These are phyloP conservation scores for Melipona bicolor DNA, from an alignment of 2,888 invertebrate species.

Conservation along the genomic window DNA sequence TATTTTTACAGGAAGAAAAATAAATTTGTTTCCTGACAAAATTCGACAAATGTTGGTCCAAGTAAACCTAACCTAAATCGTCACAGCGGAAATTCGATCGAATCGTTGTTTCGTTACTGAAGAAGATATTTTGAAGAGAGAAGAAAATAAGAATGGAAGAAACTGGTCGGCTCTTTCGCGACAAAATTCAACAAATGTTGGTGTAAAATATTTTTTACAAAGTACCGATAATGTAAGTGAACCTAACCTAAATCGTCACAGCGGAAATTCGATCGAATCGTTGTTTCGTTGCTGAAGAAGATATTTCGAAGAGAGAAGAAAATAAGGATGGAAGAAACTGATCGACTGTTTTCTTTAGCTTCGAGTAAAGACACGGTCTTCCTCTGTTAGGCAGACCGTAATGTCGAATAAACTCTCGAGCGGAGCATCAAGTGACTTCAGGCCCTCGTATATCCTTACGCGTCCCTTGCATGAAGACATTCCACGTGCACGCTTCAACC, in stretches of 20 bases:
- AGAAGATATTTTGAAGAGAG: no score
- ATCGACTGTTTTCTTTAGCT: neutral
- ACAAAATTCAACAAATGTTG: no score
- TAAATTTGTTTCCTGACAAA: neutral
- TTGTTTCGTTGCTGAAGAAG: neutral
- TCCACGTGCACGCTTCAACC: constrained; percentile 45
- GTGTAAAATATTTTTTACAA: no score
- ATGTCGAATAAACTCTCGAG: constrained; percentile 30
- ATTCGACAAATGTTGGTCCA: neutral
- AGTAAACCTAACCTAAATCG: no score
- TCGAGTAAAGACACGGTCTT: neutral
- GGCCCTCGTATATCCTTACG: constrained; percentile 42
- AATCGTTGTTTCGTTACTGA: no score
- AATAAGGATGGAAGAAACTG: neutral
- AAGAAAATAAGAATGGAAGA: no score
- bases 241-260: no score
- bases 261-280: neutral
- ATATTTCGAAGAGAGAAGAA: neutral
- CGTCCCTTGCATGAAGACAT: constrained; percentile 34
- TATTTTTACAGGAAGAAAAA: neutral
- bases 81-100: no score
- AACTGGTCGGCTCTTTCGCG: no score
- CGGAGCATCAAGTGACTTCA: constrained; percentile 43
- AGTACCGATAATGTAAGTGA: no score
- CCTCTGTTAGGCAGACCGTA: constrained; percentile 11